Percentiles rank a stretch among this genome's conserved stretches.
Conservation (phyloP, 2,888 invertebrate genomes). For the Nasonia oneida region DNA sequence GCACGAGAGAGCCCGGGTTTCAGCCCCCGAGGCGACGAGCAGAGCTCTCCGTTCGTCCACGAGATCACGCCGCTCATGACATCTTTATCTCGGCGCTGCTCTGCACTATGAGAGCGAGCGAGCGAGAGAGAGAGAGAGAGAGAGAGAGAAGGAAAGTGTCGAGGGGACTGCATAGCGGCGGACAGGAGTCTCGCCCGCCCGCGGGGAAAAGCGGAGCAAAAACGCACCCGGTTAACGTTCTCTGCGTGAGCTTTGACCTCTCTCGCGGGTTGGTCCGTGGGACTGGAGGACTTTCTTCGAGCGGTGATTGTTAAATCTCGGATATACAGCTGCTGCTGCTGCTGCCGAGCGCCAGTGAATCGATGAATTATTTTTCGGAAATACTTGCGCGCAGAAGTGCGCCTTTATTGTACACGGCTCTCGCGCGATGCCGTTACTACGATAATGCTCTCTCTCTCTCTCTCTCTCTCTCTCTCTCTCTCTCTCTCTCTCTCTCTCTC, state of each 20-base stretch:
- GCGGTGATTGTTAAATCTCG: not conserved
- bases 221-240: conserved; percentile 7
- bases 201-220: conserved; percentile 10
- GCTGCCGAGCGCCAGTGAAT: not conserved
- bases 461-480: not conserved
- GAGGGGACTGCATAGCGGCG: not conserved
- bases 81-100: conserved; percentile 57
- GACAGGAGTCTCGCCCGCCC: conserved; percentile 10
- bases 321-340: not conserved
- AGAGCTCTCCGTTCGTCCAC: not conserved
- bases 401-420: not conserved
- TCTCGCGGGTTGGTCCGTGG: not conserved
- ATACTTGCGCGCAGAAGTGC: not conserved
- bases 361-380: not conserved
- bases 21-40: conserved; percentile 28
- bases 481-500: not conserved
- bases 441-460: not conserved
- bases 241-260: conserved; percentile 22
- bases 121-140: conserved; percentile 22
- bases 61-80: conserved; percentile 46
- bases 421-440: conserved; percentile 17
- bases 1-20: not conserved
- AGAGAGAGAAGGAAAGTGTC: conserved; percentile 46
- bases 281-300: not conserved
- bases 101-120: not conserved